Percentiles rank a stretch among this genome's conserved stretches.
Conservation (phyloP, 2,888 invertebrate species). For the Lobophora halterata region DNA sequence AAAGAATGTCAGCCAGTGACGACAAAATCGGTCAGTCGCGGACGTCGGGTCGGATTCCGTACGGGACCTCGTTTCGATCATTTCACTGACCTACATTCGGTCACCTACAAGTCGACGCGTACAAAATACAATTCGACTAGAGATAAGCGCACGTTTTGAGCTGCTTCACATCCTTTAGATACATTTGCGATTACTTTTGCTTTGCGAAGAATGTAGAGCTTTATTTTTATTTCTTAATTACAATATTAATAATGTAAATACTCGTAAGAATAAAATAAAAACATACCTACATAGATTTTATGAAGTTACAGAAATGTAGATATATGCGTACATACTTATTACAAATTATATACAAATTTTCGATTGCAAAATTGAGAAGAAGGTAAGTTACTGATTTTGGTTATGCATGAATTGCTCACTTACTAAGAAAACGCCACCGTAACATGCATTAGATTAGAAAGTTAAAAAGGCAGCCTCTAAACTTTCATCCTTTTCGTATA, state of each 20-base stretch:
- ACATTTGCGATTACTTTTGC: background rate
- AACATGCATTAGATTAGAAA: too few species aligned
- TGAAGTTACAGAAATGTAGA: too few species aligned
- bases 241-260: too few species aligned
- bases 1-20: slow-evolving; percentile 62
- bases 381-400: too few species aligned
- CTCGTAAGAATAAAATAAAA: background rate
- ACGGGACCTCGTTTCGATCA: slow-evolving; percentile 75
- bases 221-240: slow-evolving; percentile 10
- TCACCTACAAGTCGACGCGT: slow-evolving; percentile 40
- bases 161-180: slow-evolving; percentile 19
- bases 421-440: too few species aligned
- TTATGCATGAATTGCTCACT: too few species aligned
- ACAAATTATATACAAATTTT: too few species aligned
- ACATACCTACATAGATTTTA: background rate
- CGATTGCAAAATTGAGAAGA: too few species aligned
- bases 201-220: too few species aligned
- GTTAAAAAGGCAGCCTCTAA: too few species aligned
- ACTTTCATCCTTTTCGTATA: too few species aligned
- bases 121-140: slow-evolving; percentile 35
- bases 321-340: too few species aligned
- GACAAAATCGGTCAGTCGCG: slow-evolving; percentile 66
- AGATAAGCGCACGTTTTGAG: slow-evolving; percentile 14
- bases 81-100: slow-evolving; percentile 77
- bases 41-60: slow-evolving; percentile 68